Conservation (phyloP, 2,888 invertebrate species). For the Parnassius apollo region DNA sequence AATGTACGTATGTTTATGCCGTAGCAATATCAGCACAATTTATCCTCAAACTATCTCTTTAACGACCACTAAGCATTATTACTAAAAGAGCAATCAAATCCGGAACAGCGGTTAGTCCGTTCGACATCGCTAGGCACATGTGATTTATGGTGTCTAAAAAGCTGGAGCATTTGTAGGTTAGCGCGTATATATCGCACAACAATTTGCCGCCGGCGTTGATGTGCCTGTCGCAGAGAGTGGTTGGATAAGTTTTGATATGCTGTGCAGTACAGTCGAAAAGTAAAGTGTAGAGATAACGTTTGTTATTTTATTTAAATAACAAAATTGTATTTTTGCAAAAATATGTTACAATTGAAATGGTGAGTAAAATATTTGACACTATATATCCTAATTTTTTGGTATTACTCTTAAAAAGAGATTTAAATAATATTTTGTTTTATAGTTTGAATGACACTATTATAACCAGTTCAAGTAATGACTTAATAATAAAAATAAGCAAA, state of each 20-base stretch:
- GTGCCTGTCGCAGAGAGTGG: slow-evolving; percentile 4
- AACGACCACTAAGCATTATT: slow-evolving; percentile 21
- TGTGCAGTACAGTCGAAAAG: slow-evolving; percentile 12
- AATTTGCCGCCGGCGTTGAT: slow-evolving; percentile 29
- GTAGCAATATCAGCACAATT: not conserved
- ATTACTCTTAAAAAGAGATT: no score
- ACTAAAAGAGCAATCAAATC: slow-evolving; percentile 21
- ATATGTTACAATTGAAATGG: no score
- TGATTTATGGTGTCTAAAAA: slow-evolving; percentile 37
- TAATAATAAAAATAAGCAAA: no score
- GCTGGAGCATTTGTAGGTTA: slow-evolving; percentile 39
- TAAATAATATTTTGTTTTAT: no score
- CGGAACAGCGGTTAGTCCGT: slow-evolving; percentile 9
- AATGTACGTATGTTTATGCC: no score
- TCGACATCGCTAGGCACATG: slow-evolving; percentile 22
- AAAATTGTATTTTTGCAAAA: no score
- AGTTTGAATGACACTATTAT: no score
- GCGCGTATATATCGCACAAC: slow-evolving; percentile 32
- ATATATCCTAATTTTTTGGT: no score
- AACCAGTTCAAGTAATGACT: no score
- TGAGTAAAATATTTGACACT: no score
- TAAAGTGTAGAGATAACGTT: not conserved
- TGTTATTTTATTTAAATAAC: not conserved
- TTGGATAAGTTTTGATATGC: slow-evolving; percentile 9
- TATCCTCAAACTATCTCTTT: slow-evolving; percentile 17